Base-by-base conservation (phyloP, 2,113 vertebrate species). In the Poecile atricapillus region DNA sequence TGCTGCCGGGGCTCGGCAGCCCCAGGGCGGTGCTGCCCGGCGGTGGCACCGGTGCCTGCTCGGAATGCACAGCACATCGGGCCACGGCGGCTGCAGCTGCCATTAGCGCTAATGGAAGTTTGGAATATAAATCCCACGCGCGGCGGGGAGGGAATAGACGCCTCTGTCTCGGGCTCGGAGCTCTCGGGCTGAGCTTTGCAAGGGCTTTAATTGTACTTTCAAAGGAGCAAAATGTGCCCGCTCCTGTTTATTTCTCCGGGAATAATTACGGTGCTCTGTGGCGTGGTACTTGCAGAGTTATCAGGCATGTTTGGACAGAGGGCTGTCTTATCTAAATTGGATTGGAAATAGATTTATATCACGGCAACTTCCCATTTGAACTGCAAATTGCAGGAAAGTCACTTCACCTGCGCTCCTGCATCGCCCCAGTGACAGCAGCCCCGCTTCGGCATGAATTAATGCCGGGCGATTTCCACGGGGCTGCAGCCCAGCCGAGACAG, bases 61-160 rank as follows among this genome's bases (percentile, higher is more conserved):
- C 92, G 74, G 88, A 63, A 88, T 70, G 87, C 91, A 0, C 11
- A 0, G 86, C 76, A 13, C 95, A 85, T 46, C 13, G 12, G 62
- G 44, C 50, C 75, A 24, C 44, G 12, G 86, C 35, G 15, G 81
- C 84, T 59, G 71, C 7, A 35, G 84, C 85, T 95, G 81, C 93
- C 89, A 91, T 96, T 94, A 97, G 69, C 20, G 15, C 84, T 97
- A 96, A 97, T 96, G 93, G 90, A 75, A 83, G 64, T 76, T 87
- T 4, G 88, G 50, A 11, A 37, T 73, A 47, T 64, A 92, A 97
- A 94, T 93, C 86, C 86, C 86, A 39, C 27, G 15, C 17, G 6
- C 3, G 16, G 88, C 79, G 64, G 55, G 3, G 37, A 83, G 83
- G 86, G 88, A 83, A 75, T 17, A 86, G 44, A 27, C 2, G 23